phyloP scores from a whole-genome alignment of 2,113 vertebrate species.

The Lagopus leucura region DNA sequence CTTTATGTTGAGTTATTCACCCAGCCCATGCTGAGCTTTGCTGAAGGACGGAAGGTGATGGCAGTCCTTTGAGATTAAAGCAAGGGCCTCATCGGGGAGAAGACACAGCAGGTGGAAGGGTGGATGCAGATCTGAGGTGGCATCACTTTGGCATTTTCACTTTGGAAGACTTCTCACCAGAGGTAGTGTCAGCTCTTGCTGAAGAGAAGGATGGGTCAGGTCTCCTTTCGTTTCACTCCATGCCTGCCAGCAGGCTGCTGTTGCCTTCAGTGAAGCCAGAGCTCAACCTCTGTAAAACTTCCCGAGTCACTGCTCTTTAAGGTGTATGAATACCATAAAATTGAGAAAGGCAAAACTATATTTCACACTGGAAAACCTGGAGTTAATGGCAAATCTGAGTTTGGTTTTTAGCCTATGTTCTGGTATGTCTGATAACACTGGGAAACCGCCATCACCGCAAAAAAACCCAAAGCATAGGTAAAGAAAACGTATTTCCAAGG shows the following conservation, averaged over 20 bases:
- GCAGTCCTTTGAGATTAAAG: not conserved
- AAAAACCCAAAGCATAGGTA: slow-evolving; percentile 35
- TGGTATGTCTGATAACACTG: not conserved
- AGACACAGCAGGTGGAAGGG: not conserved
- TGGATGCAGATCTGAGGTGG: not conserved
- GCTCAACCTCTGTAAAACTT: not conserved
- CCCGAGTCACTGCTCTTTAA: not conserved
- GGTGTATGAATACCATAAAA: not conserved
- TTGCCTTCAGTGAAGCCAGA: not conserved
- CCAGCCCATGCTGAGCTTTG: slow-evolving; percentile 15
- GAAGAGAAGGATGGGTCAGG: not conserved
- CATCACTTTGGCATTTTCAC: not conserved
- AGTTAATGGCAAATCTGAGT: not conserved
- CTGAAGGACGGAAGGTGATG: not conserved
- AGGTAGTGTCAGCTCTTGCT: not conserved
- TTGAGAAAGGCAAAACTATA: not conserved
- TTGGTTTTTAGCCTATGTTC: not conserved
- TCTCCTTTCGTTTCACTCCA: not conserved
- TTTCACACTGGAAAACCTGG: not conserved
- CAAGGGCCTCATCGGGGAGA: not conserved
- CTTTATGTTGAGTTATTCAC: slow-evolving; percentile 68
- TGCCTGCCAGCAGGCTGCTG: not conserved
- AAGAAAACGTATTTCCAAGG: not conserved
- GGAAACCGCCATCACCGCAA: not conserved
- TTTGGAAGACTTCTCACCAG: not conserved